These are phyloP conservation scores for Fratercula arctica DNA, from an alignment of 2,797 vertebrate genomes.

Conservation along the genomic window DNA sequence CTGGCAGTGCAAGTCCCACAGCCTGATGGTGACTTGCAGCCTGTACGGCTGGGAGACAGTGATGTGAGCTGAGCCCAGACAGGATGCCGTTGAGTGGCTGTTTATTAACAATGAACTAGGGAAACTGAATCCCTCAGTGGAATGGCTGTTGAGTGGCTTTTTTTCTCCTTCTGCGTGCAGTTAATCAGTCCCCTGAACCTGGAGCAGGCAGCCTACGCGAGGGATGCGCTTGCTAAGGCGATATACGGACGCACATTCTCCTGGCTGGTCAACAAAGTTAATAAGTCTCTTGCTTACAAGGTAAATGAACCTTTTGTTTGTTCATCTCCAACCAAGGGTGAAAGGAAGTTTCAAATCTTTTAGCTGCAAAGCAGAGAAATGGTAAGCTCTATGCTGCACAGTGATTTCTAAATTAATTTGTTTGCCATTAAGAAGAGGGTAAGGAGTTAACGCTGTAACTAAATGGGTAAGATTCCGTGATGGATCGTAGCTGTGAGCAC, in stretches of 20 bases:
- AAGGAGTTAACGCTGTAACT: background rate
- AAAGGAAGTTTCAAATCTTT: background rate
- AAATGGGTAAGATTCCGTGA: background rate
- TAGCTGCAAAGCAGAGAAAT: background rate
- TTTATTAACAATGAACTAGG: background rate
- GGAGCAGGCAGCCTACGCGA: conserved; percentile 91
- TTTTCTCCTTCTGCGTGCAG: conserved; percentile 66
- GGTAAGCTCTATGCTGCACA: background rate
- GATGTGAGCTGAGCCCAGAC: background rate
- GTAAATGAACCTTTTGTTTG: conserved; percentile 65
- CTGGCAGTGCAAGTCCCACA: background rate
- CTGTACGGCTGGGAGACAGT: background rate
- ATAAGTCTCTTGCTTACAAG: conserved; percentile 88
- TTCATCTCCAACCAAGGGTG: accelerated
- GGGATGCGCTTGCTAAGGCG: conserved; percentile 93
- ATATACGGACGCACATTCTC: conserved; percentile 95
- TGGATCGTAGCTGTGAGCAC: background rate
- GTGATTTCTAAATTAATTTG: background rate
- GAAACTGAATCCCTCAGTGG: background rate
- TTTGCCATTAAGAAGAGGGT: background rate
- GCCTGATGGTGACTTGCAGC: background rate
- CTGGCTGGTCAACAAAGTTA: conserved; percentile 97
- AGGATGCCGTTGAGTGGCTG: background rate
- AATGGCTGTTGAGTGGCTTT: background rate
- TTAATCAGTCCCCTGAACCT: conserved; percentile 93